These are phyloP conservation scores for Lasioglossum vierecki DNA, from an alignment of 2,888 invertebrate genomes.

Conservation along the genomic window DNA sequence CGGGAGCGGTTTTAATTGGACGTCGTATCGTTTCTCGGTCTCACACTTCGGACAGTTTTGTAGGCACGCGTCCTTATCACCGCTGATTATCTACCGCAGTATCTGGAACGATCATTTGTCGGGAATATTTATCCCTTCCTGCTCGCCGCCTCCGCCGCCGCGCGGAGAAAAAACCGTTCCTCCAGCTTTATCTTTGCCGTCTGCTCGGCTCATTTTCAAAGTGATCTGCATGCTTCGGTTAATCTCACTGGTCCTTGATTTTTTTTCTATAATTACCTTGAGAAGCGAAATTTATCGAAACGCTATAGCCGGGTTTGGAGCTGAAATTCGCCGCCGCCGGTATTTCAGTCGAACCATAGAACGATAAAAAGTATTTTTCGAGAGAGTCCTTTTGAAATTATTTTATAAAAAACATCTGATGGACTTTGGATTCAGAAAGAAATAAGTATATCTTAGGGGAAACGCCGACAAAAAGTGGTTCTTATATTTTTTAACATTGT, in stretches of 20 bases:
- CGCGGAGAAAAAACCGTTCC: constrained; percentile 16
- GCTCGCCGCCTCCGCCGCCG: background rate
- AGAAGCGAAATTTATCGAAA: no score
- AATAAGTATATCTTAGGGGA: no score
- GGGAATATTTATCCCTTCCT: constrained; percentile 56
- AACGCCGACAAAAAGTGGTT: no score
- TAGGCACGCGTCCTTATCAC: constrained; percentile 50
- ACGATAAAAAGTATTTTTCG: no score
- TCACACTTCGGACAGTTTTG: constrained; percentile 60
- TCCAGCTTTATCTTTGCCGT: background rate
- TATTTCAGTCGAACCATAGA: no score
- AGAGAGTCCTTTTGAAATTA: no score
- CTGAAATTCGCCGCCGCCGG: no score
- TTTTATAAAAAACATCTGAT: no score
- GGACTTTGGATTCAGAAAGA: no score
- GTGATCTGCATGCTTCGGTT: background rate
- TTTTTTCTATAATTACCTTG: background rate
- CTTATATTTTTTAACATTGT: no score
- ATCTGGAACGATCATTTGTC: constrained; percentile 56
- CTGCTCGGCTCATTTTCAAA: background rate
- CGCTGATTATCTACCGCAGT: constrained; percentile 38
- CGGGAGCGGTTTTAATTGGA: constrained; percentile 52
- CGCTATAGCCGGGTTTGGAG: no score
- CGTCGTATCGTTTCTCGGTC: constrained; percentile 54
- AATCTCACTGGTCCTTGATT: background rate